Conservation (phyloP, 2,113 vertebrate genomes). For the Pitta sordida region DNA sequence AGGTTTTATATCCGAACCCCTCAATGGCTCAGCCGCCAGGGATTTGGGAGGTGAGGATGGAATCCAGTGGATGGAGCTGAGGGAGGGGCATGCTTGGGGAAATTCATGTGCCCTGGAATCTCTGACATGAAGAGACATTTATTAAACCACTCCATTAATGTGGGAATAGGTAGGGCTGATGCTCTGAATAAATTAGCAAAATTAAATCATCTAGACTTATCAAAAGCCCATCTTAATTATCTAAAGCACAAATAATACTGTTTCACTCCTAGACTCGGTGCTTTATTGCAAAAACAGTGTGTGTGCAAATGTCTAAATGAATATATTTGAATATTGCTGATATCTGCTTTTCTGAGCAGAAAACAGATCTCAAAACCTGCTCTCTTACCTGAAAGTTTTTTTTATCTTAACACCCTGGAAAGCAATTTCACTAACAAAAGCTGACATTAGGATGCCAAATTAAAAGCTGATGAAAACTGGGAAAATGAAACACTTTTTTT, state of each 20-base stretch:
- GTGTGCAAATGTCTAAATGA: neutral
- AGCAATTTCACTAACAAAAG: slow-evolving; percentile 35
- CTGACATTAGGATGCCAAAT: slow-evolving; percentile 21
- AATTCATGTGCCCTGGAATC: neutral
- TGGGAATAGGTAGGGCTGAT: neutral
- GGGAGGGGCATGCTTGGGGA: neutral
- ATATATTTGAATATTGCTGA: neutral
- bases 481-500: neutral
- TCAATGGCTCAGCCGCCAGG: neutral
- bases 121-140: neutral
- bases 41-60: neutral
- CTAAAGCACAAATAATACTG: neutral
- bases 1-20: neutral
- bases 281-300: neutral
- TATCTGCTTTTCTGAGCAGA: neutral
- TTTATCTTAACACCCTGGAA: neutral
- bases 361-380: neutral
- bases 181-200: neutral
- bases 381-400: slow-evolving; percentile 9
- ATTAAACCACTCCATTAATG: neutral
- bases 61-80: neutral
- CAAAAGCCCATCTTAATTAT: neutral
- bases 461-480: slow-evolving; percentile 50
- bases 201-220: neutral
- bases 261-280: neutral